These are phyloP conservation scores for Merodon equestris DNA, from an alignment of 2,888 invertebrate species.

Conservation along the genomic window DNA sequence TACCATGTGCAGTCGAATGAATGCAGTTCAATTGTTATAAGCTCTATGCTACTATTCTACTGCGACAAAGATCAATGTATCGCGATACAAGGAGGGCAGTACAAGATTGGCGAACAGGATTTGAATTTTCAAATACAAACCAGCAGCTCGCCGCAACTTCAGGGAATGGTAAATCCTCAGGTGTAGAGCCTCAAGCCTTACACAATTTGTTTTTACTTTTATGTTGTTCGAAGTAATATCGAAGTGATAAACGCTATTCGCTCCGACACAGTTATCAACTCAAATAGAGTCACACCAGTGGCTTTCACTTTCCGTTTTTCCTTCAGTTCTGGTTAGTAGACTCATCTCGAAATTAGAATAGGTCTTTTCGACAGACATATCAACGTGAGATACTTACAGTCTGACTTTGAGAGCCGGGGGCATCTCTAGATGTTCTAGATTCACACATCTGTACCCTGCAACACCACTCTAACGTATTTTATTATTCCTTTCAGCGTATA, in stretches of 20 bases:
- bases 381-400: too few species aligned
- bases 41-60: slow-evolving; percentile 21
- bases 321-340: not conserved
- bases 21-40: slow-evolving; percentile 42
- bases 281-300: not conserved
- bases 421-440: too few species aligned
- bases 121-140: slow-evolving; percentile 57
- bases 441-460: too few species aligned
- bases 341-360: too few species aligned
- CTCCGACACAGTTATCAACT: slow-evolving; percentile 26
- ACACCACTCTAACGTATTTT: too few species aligned
- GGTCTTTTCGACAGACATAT: too few species aligned
- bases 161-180: not conserved
- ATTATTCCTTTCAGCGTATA: too few species aligned
- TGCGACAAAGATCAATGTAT: slow-evolving; percentile 63
- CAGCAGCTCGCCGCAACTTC: slow-evolving; percentile 2
- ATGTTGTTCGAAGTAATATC: slow-evolving; percentile 17
- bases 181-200: slow-evolving; percentile 8
- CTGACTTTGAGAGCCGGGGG: too few species aligned
- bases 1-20: slow-evolving; percentile 36
- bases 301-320: slow-evolving; percentile 36
- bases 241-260: slow-evolving; percentile 23
- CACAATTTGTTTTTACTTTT: slow-evolving; percentile 13
- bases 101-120: slow-evolving; percentile 60
- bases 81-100: slow-evolving; percentile 54